phyloP scores from a whole-genome alignment of 2,113 vertebrate genomes.

The Serilophus lunatus region DNA sequence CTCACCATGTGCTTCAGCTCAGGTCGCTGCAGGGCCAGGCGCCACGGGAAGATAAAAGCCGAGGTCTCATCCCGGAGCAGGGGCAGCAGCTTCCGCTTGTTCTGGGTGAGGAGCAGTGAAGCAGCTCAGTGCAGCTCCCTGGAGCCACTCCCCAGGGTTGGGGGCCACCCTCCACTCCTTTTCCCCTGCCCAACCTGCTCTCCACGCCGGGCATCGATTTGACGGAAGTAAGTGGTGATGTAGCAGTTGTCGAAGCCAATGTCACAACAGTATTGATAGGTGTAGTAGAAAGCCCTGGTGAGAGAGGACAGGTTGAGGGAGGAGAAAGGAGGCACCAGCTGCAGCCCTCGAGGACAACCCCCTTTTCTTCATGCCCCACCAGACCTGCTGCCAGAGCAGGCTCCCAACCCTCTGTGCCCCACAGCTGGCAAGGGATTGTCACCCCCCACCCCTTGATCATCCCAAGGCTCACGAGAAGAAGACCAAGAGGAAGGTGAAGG shows the following conservation, averaged over 20 bases:
- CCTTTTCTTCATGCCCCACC: neutral
- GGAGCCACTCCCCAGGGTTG: accelerated
- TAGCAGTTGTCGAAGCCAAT: slow-evolving; percentile 83
- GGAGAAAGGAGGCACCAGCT: neutral
- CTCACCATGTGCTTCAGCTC: slow-evolving; percentile 73
- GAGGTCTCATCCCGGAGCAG: slow-evolving; percentile 66
- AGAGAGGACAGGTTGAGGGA: neutral
- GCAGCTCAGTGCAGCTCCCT: neutral
- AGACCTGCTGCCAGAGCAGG: too few relatives aligned
- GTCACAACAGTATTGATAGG: slow-evolving; percentile 65
- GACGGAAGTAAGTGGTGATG: slow-evolving; percentile 82
- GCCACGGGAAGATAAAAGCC: slow-evolving; percentile 66
- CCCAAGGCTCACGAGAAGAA: slow-evolving; percentile 68
- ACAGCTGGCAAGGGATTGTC: neutral
- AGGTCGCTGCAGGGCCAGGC: slow-evolving; percentile 33
- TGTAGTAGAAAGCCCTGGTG: slow-evolving; percentile 76
- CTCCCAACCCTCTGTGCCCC: accelerated
- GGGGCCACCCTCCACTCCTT: neutral
- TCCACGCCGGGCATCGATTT: slow-evolving; percentile 77
- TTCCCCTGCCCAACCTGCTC: slow-evolving; percentile 49
- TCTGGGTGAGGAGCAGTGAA: neutral
- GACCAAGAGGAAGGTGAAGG: slow-evolving; percentile 75
- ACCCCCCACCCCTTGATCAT: neutral
- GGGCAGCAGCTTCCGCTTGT: slow-evolving; percentile 73
- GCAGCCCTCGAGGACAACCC: too few relatives aligned